Conservation (phyloP, 2,113 vertebrate genomes). For the Haliaeetus leucogaster region DNA sequence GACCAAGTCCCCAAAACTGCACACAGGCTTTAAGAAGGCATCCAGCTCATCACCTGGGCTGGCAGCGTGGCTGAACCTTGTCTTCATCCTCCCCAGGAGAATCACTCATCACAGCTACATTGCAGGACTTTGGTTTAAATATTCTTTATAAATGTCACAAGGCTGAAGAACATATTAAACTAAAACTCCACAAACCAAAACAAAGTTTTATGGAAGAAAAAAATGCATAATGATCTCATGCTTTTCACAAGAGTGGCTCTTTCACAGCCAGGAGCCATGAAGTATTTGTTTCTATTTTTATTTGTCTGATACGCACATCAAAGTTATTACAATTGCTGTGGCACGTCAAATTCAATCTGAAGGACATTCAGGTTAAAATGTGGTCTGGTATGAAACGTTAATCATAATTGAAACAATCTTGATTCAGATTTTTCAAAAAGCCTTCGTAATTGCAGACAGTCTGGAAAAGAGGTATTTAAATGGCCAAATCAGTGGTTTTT, state of each 20-base stretch:
- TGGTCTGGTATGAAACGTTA: neutral
- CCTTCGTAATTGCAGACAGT: conserved; percentile 14
- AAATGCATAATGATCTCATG: neutral
- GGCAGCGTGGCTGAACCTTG: accelerated
- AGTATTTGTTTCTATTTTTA: conserved; percentile 12
- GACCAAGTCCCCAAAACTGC: neutral
- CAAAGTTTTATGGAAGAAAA: neutral
- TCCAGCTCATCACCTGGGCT: neutral
- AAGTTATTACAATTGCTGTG: neutral
- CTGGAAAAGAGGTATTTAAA: conserved; percentile 31
- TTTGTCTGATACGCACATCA: neutral
- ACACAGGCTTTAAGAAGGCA: neutral
- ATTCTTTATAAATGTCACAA: neutral
- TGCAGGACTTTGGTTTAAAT: neutral
- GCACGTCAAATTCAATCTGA: neutral
- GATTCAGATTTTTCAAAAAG: conserved; percentile 8
- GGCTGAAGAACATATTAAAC: neutral
- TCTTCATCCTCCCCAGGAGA: neutral
- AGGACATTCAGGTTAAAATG: conserved; percentile 8
- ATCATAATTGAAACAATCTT: conserved; percentile 11
- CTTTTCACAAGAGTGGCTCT: neutral
- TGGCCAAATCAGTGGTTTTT: neutral
- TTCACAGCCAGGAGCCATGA: neutral
- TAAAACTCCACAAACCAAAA: neutral
- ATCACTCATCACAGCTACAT: neutral